A percentile compares a stretch with the other conserved stretches of the same genome.
These are phyloP conservation scores for Thalassophryne amazonica DNA, from an alignment of 2,797 vertebrate genomes.

Conservation along the genomic window DNA sequence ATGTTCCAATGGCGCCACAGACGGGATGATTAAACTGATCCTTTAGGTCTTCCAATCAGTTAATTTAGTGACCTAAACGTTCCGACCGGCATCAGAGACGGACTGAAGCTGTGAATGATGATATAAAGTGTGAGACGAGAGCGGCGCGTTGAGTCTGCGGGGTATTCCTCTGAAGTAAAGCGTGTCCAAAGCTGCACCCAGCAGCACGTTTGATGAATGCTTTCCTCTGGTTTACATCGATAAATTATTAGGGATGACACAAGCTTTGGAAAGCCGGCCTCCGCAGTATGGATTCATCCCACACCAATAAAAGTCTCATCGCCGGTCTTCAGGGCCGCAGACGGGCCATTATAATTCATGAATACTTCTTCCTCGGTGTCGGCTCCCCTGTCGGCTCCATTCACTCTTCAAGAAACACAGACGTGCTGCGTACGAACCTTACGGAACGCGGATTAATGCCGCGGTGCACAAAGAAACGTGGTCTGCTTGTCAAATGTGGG, in stretches of 20 bases:
- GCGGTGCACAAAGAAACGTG: constrained; percentile 7
- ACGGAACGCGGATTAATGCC: constrained; percentile 36
- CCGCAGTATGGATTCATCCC: constrained; percentile 54
- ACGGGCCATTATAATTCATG: constrained; percentile 56
- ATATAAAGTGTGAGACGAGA: constrained; percentile 1
- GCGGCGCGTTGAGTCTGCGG: constrained; percentile 5
- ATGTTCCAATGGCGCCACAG: too few species aligned
- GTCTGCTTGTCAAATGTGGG: constrained; percentile 4
- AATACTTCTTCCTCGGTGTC: constrained; percentile 17
- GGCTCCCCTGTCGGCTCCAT: constrained; percentile 6
- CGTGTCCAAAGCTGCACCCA: constrained; percentile 16
- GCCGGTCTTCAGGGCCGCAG: constrained; percentile 20
- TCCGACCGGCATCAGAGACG: neutral
- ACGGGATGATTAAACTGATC: too few species aligned
- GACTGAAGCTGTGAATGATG: constrained; percentile 3
- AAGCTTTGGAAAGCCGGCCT: constrained; percentile 40
- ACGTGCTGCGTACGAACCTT: neutral
- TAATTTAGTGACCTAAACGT: too few species aligned
- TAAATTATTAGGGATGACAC: constrained; percentile 47
- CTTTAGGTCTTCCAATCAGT: too few species aligned
- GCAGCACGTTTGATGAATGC: constrained; percentile 41
- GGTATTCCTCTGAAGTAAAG: constrained; percentile 24
- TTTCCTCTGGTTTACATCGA: constrained; percentile 47
- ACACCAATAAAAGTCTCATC: constrained; percentile 36
- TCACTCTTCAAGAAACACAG: constrained; percentile 23